phyloP scores from a whole-genome alignment of 2,888 invertebrate species.

The Subacronicta megacephala region DNA sequence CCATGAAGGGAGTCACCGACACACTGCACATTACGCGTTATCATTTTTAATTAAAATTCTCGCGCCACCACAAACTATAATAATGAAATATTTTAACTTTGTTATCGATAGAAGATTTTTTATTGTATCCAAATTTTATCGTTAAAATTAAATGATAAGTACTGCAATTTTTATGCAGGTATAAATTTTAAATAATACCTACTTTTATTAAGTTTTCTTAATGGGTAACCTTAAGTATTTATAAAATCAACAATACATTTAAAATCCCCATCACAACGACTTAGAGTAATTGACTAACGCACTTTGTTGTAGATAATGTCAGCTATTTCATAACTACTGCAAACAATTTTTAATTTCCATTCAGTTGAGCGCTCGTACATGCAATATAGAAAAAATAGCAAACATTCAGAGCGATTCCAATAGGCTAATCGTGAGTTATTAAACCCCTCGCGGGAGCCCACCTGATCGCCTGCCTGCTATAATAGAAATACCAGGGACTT shows the following conservation, averaged over 20 bases:
- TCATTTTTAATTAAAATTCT: slow-evolving; percentile 86
- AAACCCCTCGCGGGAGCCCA: slow-evolving; percentile 85
- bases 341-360: slow-evolving; percentile 80
- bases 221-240: too few species aligned
- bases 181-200: too few species aligned
- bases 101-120: slow-evolving; percentile 45
- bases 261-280: slow-evolving; percentile 8
- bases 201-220: too few species aligned
- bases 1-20: slow-evolving; percentile 69
- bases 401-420: slow-evolving; percentile 89
- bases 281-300: slow-evolving; percentile 27
- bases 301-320: slow-evolving; percentile 44
- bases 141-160: slow-evolving; percentile 4
- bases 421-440: slow-evolving; percentile 89
- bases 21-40: slow-evolving; percentile 82
- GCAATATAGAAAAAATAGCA: slow-evolving; percentile 88
- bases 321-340: slow-evolving; percentile 60
- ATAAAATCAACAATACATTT: slow-evolving; percentile 10
- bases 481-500: slow-evolving; percentile 90
- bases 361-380: slow-evolving; percentile 73
- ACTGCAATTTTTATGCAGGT: not conserved
- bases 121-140: slow-evolving; percentile 21
- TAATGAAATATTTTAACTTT: slow-evolving; percentile 63
- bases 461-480: slow-evolving; percentile 88
- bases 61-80: slow-evolving; percentile 67